These are phyloP conservation scores for Hololepta plana DNA, from an alignment of 2,888 invertebrate genomes.

Conservation along the genomic window DNA sequence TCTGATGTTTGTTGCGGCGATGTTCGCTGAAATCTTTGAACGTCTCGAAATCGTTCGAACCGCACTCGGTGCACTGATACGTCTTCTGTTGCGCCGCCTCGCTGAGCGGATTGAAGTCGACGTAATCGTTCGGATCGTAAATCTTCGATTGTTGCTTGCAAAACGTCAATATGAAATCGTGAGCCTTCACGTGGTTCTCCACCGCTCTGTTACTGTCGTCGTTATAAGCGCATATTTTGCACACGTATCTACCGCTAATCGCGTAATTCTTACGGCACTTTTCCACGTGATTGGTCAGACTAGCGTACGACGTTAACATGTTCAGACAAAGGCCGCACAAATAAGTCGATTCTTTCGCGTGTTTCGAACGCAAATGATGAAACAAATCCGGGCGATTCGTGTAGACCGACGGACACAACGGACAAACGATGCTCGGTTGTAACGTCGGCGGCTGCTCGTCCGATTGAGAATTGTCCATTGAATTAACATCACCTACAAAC, in stretches of 20 bases:
- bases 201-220: constrained; percentile 34
- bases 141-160: constrained; percentile 21
- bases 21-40: constrained; percentile 35
- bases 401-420: constrained; percentile 25
- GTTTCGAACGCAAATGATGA: constrained; percentile 34
- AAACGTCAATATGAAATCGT: constrained; percentile 29
- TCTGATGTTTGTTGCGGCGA: constrained; percentile 30
- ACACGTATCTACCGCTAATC: constrained; percentile 25
- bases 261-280: constrained; percentile 28
- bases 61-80: constrained; percentile 18
- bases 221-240: constrained; percentile 34
- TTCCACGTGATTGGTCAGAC: constrained; percentile 32
- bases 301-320: constrained; percentile 29
- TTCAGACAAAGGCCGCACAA: constrained; percentile 36
- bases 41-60: constrained; percentile 22
- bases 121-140: constrained; percentile 31
- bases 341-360: constrained; percentile 31
- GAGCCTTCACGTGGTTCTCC: constrained; percentile 33
- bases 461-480: constrained; percentile 3
- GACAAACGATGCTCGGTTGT: constrained; percentile 15
- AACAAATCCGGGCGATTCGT: constrained; percentile 31
- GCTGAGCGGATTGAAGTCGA: constrained; percentile 23
- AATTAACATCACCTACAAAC: constrained; percentile 2
- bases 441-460: constrained; percentile 8
- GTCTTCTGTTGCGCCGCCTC: constrained; percentile 11